These are phyloP conservation scores for Altica lythri DNA, from an alignment of 2,888 invertebrate species.

Conservation along the genomic window DNA sequence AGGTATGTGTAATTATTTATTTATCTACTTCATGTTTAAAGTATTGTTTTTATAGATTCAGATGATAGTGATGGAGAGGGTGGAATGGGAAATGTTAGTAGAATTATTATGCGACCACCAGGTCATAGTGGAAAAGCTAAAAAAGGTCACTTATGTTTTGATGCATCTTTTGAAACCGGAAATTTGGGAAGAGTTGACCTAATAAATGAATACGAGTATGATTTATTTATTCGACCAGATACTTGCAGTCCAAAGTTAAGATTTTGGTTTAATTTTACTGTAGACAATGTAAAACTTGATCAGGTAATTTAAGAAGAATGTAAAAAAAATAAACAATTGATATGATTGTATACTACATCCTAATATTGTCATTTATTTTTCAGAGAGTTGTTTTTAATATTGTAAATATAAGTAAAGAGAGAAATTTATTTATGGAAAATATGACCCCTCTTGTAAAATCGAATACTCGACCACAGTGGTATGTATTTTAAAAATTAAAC, in stretches of 20 bases:
- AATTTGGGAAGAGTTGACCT: constrained; percentile 95
- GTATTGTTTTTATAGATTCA: constrained; percentile 66
- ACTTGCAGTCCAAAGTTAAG: constrained; percentile 91
- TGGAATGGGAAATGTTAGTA: constrained; percentile 89
- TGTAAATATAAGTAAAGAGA: constrained; percentile 92
- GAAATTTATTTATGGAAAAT: constrained; percentile 84
- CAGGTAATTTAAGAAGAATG: constrained; percentile 64
- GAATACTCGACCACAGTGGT: constrained; percentile 90
- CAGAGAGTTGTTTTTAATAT: constrained; percentile 95
- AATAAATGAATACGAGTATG: constrained; percentile 93
- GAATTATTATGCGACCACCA: constrained; percentile 84
- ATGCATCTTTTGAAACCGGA: constrained; percentile 96
- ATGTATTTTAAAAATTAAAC: too few relatives aligned
- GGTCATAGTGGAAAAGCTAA: constrained; percentile 95
- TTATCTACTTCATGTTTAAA: not conserved
- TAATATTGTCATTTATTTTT: constrained; percentile 46
- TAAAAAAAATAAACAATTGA: not conserved
- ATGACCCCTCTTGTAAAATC: constrained; percentile 95
- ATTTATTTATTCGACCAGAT: constrained; percentile 93
- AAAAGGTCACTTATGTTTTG: constrained; percentile 94
- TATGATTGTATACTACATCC: not conserved
- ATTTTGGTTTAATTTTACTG: constrained; percentile 98
- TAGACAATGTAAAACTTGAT: constrained; percentile 91
- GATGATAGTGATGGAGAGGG: constrained; percentile 94
- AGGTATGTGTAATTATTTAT: constrained; percentile 42